These are phyloP conservation scores for Calypte anna DNA, from an alignment of 2,113 vertebrate species.

Conservation along the genomic window DNA sequence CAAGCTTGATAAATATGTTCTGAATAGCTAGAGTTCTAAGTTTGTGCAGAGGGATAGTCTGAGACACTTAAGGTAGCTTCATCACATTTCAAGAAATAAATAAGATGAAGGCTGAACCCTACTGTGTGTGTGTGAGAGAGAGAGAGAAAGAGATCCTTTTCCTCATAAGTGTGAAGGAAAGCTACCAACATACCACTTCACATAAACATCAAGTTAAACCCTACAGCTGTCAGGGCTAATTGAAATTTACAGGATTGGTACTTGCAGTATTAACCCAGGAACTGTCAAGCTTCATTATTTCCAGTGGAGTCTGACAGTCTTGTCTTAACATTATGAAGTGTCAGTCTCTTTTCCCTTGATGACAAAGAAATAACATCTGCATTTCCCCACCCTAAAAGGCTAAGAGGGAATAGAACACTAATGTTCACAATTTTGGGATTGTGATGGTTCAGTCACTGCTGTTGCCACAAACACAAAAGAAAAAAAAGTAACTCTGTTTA, in stretches of 20 bases:
- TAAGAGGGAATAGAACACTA: background rate
- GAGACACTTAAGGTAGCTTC: background rate
- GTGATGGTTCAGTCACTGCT: background rate
- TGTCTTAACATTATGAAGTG: conserved; percentile 49
- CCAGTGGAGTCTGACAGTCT: conserved; percentile 32
- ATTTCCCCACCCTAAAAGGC: conserved; percentile 36
- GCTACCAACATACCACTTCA: conserved; percentile 53
- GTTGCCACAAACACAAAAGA: background rate
- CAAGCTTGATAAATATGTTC: background rate
- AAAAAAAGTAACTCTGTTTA: background rate
- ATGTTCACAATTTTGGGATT: background rate
- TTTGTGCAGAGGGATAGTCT: background rate
- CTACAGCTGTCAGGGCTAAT: conserved; percentile 42
- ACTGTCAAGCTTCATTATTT: conserved; percentile 60
- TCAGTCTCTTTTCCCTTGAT: conserved; percentile 62
- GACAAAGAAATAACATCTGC: conserved; percentile 51
- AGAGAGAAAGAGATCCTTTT: conserved; percentile 5
- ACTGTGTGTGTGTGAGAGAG: background rate
- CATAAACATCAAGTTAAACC: conserved; percentile 51
- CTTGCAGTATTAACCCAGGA: conserved; percentile 57
- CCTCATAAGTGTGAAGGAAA: conserved; percentile 55
- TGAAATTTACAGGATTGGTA: conserved; percentile 55
- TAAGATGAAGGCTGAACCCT: background rate
- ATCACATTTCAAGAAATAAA: background rate
- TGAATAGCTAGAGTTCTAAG: background rate